Conservation (phyloP, 1,140 invertebrate genomes). For the Drosophila paulistorum region DNA sequence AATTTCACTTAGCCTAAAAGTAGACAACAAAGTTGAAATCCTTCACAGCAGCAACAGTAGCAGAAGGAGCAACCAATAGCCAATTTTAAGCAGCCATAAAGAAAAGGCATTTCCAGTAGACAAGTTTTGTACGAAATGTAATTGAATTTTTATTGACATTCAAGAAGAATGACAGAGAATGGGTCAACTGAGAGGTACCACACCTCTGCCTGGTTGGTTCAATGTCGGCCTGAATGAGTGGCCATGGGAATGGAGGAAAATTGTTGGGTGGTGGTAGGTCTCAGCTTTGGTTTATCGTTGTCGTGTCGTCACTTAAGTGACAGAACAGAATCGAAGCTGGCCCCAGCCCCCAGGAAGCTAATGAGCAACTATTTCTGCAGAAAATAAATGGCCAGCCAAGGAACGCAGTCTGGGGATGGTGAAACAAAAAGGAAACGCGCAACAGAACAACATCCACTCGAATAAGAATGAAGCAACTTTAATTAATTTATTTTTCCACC, state of each 20-base stretch:
- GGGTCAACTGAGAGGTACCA: conserved; percentile 2
- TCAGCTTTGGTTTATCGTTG: conserved; percentile 7
- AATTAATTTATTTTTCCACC: conserved; percentile 58
- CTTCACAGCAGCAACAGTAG: not conserved
- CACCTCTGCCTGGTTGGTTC: not conserved
- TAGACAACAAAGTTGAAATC: conserved; percentile 46
- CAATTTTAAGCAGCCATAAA: conserved; percentile 68
- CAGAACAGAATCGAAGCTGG: conserved; percentile 29
- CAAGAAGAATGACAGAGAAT: conserved; percentile 32
- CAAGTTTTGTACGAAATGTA: conserved; percentile 63
- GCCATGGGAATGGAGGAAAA: not conserved
- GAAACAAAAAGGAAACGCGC: conserved; percentile 6
- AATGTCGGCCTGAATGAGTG: not conserved
- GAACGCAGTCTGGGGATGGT: not conserved
- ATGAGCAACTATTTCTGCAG: conserved; percentile 54
- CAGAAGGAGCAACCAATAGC: conserved; percentile 32
- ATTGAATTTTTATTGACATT: conserved; percentile 81
- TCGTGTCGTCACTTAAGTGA: conserved; percentile 24
- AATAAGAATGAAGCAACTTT: conserved; percentile 36
- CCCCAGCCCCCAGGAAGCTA: conserved; percentile 20
- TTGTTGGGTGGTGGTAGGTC: conserved; percentile 1
- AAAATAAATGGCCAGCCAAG: conserved; percentile 36
- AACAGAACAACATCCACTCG: conserved; percentile 6
- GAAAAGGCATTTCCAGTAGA: conserved; percentile 46
- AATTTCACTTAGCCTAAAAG: conserved; percentile 44